These are phyloP conservation scores for Agapostemon virescens DNA, from an alignment of 2,888 invertebrate genomes.

Conservation along the genomic window DNA sequence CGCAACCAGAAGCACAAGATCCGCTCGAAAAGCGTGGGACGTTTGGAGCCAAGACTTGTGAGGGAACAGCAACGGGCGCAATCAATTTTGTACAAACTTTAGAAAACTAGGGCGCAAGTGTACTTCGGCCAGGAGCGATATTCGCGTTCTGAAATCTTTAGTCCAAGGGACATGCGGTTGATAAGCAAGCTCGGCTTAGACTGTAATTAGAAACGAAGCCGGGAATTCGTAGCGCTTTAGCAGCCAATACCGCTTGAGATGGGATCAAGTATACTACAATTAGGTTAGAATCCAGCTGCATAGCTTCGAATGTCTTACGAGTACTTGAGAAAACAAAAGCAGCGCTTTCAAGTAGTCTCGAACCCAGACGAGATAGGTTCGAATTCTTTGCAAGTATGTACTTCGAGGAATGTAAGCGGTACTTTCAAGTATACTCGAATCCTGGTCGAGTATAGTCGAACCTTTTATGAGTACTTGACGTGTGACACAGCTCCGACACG, in stretches of 20 bases:
- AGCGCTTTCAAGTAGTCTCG: not conserved
- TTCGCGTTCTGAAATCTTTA: conserved; percentile 14
- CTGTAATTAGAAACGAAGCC: conserved; percentile 51
- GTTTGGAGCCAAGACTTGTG: too few relatives aligned
- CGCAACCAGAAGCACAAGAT: not conserved
- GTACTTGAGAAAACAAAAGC: not conserved
- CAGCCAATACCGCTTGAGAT: too few relatives aligned
- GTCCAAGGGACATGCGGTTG: not conserved
- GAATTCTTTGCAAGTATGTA: not conserved
- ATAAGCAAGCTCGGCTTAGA: conserved; percentile 43
- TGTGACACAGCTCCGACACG: too few relatives aligned
- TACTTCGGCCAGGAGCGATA: conserved; percentile 19
- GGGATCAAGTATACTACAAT: too few relatives aligned
- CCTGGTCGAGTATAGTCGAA: too few relatives aligned
- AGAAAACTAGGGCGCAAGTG: conserved; percentile 34
- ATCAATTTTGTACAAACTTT: conserved; percentile 27
- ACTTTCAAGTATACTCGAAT: too few relatives aligned
- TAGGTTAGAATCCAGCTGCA: too few relatives aligned
- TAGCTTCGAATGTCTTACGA: not conserved
- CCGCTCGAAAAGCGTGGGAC: not conserved
- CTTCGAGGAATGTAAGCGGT: too few relatives aligned
- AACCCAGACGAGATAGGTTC: not conserved
- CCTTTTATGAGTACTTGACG: too few relatives aligned
- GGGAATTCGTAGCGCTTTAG: conserved; percentile 33
- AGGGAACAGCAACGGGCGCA: not conserved